These are phyloP conservation scores for Furnarius figulus DNA, from an alignment of 2,113 vertebrate genomes.

Conservation along the genomic window DNA sequence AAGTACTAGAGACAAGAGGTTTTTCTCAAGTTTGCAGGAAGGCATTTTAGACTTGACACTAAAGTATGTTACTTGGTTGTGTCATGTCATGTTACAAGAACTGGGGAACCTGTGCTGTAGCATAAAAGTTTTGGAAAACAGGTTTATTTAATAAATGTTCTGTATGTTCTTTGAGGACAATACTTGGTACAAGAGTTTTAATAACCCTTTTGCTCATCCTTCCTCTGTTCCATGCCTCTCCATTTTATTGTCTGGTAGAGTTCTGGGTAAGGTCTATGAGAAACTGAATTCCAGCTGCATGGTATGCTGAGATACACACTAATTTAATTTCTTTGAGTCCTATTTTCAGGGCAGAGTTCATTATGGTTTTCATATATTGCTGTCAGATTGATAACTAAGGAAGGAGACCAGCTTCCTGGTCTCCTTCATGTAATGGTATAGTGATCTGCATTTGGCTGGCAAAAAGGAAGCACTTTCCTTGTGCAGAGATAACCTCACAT, in stretches of 20 bases:
- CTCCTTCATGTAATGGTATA: not conserved
- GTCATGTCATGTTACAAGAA: not conserved
- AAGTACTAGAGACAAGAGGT: not conserved
- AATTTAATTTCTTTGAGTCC: not conserved
- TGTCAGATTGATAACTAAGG: not conserved
- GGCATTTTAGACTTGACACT: not conserved
- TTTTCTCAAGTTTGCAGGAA: not conserved
- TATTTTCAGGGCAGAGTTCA: not conserved
- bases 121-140: not conserved
- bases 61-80: not conserved
- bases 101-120: not conserved
- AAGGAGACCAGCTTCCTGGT: not conserved
- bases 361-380: not conserved
- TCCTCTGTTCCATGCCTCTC: not conserved
- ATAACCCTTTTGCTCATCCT: not conserved
- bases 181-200: not conserved
- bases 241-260: not conserved
- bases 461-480: not conserved
- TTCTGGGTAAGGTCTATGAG: not conserved
- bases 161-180: not conserved
- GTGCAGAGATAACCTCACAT: not conserved
- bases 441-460: not conserved
- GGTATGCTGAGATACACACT: not conserved
- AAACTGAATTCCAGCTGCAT: not conserved
- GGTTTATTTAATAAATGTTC: not conserved